Percentiles rank a stretch among this genome's conserved stretches.
Evolutionary conservation across 2,797 vertebrate genomes (phyloP).

Genomic region (Brotula barbata): DNA sequence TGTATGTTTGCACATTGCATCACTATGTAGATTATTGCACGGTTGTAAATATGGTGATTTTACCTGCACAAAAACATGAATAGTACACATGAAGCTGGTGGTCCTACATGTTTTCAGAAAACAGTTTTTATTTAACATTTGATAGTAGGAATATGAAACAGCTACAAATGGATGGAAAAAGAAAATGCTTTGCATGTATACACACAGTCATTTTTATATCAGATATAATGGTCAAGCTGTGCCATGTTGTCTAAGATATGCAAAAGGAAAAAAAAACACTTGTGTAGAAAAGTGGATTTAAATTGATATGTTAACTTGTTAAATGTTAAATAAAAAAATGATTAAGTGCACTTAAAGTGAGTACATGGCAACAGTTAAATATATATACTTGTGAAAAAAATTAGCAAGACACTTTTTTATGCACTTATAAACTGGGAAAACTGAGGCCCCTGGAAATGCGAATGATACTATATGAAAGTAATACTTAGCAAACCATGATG

Average conservation of each 20-base stretch:
- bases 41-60: no score
- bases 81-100: no score
- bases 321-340: slow-evolving; percentile 63
- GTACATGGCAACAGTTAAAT: slow-evolving; percentile 54
- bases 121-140: no score
- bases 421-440: slow-evolving; percentile 15
- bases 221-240: slow-evolving; percentile 9
- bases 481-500: background rate
- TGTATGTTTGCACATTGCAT: no score
- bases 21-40: no score
- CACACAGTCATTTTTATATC: slow-evolving; percentile 38
- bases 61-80: no score
- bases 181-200: slow-evolving; percentile 28
- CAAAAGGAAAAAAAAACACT: slow-evolving; percentile 25
- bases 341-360: slow-evolving; percentile 63
- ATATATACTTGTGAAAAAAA: slow-evolving; percentile 46
- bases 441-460: background rate
- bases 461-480: slow-evolving; percentile 3
- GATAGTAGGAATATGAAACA: no score
- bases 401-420: slow-evolving; percentile 57
- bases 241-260: slow-evolving; percentile 20
- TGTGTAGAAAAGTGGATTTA: slow-evolving; percentile 55
- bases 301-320: slow-evolving; percentile 58
- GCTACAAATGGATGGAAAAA: slow-evolving; percentile 34
- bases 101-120: no score